These are phyloP conservation scores for Eumerus sabulonum DNA, from an alignment of 2,888 invertebrate species.

Conservation along the genomic window DNA sequence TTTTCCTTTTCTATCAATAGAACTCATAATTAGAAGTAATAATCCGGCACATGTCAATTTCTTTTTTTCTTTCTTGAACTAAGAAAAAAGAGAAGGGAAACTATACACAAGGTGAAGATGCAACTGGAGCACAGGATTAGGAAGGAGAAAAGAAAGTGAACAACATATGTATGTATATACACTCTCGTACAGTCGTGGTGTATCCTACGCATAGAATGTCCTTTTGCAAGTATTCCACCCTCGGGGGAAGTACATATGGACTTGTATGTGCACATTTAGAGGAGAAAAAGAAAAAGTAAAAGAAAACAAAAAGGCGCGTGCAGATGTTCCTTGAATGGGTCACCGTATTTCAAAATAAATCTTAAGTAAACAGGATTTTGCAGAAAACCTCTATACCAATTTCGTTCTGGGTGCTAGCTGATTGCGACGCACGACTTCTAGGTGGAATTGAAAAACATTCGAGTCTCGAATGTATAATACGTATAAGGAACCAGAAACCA, in stretches of 20 bases:
- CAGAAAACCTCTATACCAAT: slow-evolving; percentile 8
- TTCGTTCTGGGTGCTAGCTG: slow-evolving; percentile 3
- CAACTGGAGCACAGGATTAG: slow-evolving; percentile 22
- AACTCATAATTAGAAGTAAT: slow-evolving; percentile 50
- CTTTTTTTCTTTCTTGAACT: slow-evolving; percentile 25
- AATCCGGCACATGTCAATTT: slow-evolving; percentile 53
- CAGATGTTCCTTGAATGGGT: slow-evolving; percentile 56
- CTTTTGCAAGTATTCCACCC: slow-evolving; percentile 57
- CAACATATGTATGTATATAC: neutral
- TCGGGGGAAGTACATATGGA: slow-evolving; percentile 21
- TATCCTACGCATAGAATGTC: slow-evolving; percentile 14
- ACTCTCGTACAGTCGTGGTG: neutral
- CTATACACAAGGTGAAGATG: slow-evolving; percentile 46
- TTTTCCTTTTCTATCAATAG: neutral
- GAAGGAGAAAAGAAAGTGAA: slow-evolving; percentile 5
- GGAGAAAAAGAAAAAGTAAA: slow-evolving; percentile 6
- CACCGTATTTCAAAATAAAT: slow-evolving; percentile 34
- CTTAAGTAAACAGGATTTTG: slow-evolving; percentile 42
- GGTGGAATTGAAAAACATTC: slow-evolving; percentile 1
- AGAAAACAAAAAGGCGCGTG: slow-evolving; percentile 59
- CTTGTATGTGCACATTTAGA: neutral
- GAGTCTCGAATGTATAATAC: slow-evolving; percentile 27
- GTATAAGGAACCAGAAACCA: slow-evolving; percentile 27
- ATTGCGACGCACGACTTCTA: neutral
- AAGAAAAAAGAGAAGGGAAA: neutral